Evolutionary conservation across 1,140 invertebrate species (phyloP), one percentile per base, ranked within the genome.

Genomic region (Neuroterus valhalla): DNA sequence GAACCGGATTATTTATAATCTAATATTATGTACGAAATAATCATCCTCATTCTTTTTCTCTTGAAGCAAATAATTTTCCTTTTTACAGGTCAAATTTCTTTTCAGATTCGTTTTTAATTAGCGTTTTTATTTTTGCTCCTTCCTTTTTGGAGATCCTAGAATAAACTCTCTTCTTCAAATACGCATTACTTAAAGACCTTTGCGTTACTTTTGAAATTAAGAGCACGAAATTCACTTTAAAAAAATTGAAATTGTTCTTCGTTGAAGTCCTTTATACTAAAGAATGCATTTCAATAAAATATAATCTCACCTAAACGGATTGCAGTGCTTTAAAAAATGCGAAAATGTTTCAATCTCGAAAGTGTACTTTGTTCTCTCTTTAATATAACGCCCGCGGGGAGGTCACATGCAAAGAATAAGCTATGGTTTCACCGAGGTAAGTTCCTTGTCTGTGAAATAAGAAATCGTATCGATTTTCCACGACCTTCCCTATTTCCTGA

Each of bases 261-360:
- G 26, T 55, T 23, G 4, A 23, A 14, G 23, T 23, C 11, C 14
- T 55, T 11, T 21, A 31, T 26, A 23, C 26, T 15, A 23, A 55
- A 21, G 12, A 19, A 23, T 52, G 19, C 50, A 31, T 55, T 55
- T 55, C 26, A 55, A 55, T 55, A 12, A 15, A 23, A 55, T 26
- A 14, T 55, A 55, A 26, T 55, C 52, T 21, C 52, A 5, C 23
- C 4, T 55, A 38, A 26, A 11, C 23, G 11, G 26, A 15, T 55
- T 55, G 11, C 26, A 55, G 21, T 55, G 15, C 52, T 55, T 55
- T 55, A 15, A 21, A 52, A 55, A 14, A 55, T 14, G 52, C 19
- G 52, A 55, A 55, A 55, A 55, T 55, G 26, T 55, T 55, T 55
- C 26, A 26, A 55, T 55, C 52, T 55, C 21, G 26, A 23, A 55